Base-by-base conservation (phyloP, 1,140 invertebrate genomes). In the Brachionus rubens region DNA sequence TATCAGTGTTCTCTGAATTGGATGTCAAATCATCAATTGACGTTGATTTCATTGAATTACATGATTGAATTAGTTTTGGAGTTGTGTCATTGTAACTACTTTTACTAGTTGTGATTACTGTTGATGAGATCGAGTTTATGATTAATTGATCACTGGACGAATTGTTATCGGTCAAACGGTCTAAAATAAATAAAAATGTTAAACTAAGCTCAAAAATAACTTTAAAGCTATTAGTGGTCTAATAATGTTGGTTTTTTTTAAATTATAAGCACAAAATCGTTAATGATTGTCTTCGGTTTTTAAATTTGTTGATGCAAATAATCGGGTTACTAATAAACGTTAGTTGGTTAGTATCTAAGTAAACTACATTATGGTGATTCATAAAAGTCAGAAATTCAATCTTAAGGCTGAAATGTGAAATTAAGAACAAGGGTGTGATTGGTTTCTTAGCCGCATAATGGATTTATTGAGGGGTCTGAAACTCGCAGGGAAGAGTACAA, bases 21-120 rank as follows among this genome's bases (percentile, higher is more conserved):
- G 59, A 65, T n/a, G 59, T 65, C 36, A 65, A 46, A 26, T 65
- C 59, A 21, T 65, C 59, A 5, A 46, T 65, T 16, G 59, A 65
- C n/a, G 43, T 14, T 3, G 59, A 65, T 19, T 65, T 59, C 16
- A 40, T 65, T 10, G 59, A 65, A 12, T 65, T 16, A n/a, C 33
- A 21, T 43, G 59, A 65, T n/a, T 65, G 33, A 24, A 65, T 41
- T 1, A 65, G 40, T n/a, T 65, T 65, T 26, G 59, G 59, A 24
- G 59, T 65, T 24, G 33, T n/a, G 14, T 59, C 54, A 36, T 28
- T 33, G 36, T 59, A 65, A 41, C 40, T 65, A 12, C 59, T 65
- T 65, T 65, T 65, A 14, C 33, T 65, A 1, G 33, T 65, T 65
- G 40, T 65, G 9, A 65, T 65, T 21, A 65, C 59, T 43, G 54